Percentiles rank a stretch among this genome's conserved stretches.
These are phyloP conservation scores for Ganaspis brasiliensis DNA, from an alignment of 2,888 invertebrate genomes.

Conservation along the genomic window DNA sequence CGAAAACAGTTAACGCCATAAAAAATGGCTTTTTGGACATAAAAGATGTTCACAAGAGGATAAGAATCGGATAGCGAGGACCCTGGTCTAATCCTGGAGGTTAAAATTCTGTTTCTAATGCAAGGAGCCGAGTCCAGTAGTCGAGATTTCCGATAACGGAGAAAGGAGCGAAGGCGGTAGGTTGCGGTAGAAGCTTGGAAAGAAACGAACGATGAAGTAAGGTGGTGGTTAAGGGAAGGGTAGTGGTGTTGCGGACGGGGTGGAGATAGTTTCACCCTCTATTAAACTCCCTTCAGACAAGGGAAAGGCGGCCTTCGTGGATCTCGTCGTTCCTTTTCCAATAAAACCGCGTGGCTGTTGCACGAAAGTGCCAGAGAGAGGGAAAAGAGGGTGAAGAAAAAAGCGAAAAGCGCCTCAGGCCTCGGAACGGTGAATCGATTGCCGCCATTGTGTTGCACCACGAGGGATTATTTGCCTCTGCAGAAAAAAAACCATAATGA, in stretches of 20 bases:
- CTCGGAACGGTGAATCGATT: slow-evolving; percentile 58
- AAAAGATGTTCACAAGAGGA: background rate
- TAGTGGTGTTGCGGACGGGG: slow-evolving; percentile 58
- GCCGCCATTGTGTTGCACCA: slow-evolving; percentile 59
- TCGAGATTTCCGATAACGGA: slow-evolving; percentile 59
- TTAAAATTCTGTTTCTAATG: slow-evolving; percentile 19
- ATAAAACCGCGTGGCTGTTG: slow-evolving; percentile 68
- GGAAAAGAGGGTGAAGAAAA: slow-evolving; percentile 60
- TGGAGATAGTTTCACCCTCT: slow-evolving; percentile 79
- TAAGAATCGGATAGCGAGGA: background rate
- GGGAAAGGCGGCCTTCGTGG: slow-evolving; percentile 82
- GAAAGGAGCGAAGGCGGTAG: slow-evolving; percentile 53
- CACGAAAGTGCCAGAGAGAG: slow-evolving; percentile 50
- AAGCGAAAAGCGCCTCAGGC: slow-evolving; percentile 47
- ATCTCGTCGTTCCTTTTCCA: slow-evolving; percentile 67
- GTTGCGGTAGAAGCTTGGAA: slow-evolving; percentile 54
- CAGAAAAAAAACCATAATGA: slow-evolving; percentile 38
- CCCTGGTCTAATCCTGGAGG: background rate
- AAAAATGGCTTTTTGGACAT: background rate
- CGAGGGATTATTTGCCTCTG: slow-evolving; percentile 30
- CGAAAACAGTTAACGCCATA: background rate
- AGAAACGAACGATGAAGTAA: slow-evolving; percentile 61
- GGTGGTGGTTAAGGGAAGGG: slow-evolving; percentile 59
- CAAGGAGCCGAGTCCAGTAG: slow-evolving; percentile 8
- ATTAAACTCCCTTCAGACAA: slow-evolving; percentile 81